Evolutionary conservation across 2,113 vertebrate genomes (phyloP).

Genomic region (Clarias gariepinus): DNA sequence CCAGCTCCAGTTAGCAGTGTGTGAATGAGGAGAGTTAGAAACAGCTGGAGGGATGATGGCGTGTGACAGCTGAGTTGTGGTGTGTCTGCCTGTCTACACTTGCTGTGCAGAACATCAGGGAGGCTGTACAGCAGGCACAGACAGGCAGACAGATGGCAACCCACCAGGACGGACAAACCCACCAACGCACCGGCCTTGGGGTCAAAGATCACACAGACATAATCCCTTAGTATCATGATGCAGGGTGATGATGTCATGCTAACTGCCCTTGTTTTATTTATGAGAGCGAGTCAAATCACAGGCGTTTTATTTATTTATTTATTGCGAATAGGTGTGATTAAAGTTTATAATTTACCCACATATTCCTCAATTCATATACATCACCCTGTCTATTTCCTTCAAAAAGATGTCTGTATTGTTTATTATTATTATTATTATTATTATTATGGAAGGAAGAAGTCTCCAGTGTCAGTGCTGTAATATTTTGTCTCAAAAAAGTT

Average conservation of each 20-base stretch:
- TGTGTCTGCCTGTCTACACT: slow-evolving; percentile 99
- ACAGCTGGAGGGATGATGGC: not conserved
- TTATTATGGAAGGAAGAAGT: too few relatives aligned
- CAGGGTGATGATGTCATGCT: not conserved
- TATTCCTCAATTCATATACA: too few relatives aligned
- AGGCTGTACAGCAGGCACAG: slow-evolving; percentile 99
- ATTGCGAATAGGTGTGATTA: not conserved
- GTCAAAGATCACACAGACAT: not conserved
- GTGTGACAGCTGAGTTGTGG: slow-evolving; percentile 7
- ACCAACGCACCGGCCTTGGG: not conserved
- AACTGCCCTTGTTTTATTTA: not conserved
- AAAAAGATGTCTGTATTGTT: too few relatives aligned
- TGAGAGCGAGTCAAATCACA: not conserved
- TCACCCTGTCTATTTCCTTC: too few relatives aligned
- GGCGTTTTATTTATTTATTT: not conserved
- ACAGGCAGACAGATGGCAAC: slow-evolving; percentile 99
- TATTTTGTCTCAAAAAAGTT: too few relatives aligned
- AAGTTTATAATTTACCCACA: not conserved
- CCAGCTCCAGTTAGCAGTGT: not conserved
- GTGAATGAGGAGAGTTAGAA: not conserved
- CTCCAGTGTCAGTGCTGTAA: too few relatives aligned
- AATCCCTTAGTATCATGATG: not conserved
- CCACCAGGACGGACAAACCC: slow-evolving; percentile 68
- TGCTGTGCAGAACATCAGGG: slow-evolving; percentile 96
- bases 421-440: too few relatives aligned